Base-by-base conservation (phyloP, 2,888 invertebrate species). In the Homarus gammarus region DNA sequence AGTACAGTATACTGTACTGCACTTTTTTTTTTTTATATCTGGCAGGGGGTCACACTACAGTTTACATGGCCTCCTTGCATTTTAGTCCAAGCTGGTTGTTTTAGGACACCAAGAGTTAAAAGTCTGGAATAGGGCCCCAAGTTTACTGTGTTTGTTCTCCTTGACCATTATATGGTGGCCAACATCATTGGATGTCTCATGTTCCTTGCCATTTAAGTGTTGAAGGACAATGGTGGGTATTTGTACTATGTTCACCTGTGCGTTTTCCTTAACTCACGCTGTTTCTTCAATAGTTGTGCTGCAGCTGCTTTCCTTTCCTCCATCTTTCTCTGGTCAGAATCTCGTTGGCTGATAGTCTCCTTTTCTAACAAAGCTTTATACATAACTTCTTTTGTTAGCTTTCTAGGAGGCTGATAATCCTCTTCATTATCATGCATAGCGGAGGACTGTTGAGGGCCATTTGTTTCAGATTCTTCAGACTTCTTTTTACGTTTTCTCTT, bases 401-500 rank as follows among this genome's bases (percentile, higher is more conserved):
- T 90, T 18, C 70, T 75, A 18, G 84, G 82, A 31, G 86, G 83
- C 40, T 75, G 49, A 18, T 86, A 27, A 68, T 33, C 31, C 15
- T n/a, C 31, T 5, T 79, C 51, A 27, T 3, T 36, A 18, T 12
- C 70, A 31, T 22, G 33, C 75, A 38, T 18, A 56, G 51, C 15
- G 18, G 27, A 49, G 49, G 77, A 22, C 38, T n/a, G 12, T 33
- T 33, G 64, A 56, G 56, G 22, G 36, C 8, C 22, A n/a, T 38
- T 72, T 84, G 61, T 40, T 92, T 84, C 49, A 51, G n/a, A 61
- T 96, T 93, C 93, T 97, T 61, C 22, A 73, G 70, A 27, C 38
- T 93, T 96, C 96, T 93, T 96, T 97, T 92, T 95, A 96, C 93
- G 96, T 95, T 73, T 96, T 94, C 92, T 96, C 94, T 93, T 95